Percentiles rank a stretch among this genome's conserved stretches.
Conservation (phyloP, 2,113 vertebrate species). For the Oenanthe oenanthe region DNA sequence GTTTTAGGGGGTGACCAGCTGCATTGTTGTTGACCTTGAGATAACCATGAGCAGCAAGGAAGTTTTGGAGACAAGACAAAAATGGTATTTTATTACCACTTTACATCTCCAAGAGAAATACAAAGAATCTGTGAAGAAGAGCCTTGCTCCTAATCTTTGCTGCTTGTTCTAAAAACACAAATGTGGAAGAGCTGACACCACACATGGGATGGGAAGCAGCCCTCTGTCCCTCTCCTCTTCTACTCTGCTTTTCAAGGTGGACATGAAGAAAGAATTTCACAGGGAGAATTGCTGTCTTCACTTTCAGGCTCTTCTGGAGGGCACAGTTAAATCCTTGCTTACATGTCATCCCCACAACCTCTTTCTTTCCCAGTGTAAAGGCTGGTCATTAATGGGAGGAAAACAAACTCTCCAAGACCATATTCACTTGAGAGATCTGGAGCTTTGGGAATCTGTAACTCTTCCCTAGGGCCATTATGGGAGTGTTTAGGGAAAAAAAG, state of each 20-base stretch:
- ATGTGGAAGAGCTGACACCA: not conserved
- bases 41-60: rapidly evolving
- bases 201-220: rapidly evolving
- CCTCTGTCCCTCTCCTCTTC: not conserved
- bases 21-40: not conserved
- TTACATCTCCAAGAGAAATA: not conserved
- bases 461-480: not conserved
- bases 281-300: not conserved
- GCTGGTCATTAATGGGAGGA: not conserved
- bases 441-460: not conserved
- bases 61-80: not conserved
- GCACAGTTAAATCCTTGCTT: not conserved
- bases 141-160: not conserved
- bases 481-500: not conserved
- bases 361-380: not conserved
- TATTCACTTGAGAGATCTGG: not conserved
- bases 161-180: not conserved
- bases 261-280: not conserved
- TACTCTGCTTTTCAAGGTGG: not conserved
- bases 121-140: not conserved
- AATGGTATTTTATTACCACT: not conserved
- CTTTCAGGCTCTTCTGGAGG: not conserved
- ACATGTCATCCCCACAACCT: not conserved
- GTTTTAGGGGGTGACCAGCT: not conserved
- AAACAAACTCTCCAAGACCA: not conserved